These are phyloP conservation scores for Psephotus haematonotus DNA, from an alignment of 2,113 vertebrate genomes.

Conservation along the genomic window DNA sequence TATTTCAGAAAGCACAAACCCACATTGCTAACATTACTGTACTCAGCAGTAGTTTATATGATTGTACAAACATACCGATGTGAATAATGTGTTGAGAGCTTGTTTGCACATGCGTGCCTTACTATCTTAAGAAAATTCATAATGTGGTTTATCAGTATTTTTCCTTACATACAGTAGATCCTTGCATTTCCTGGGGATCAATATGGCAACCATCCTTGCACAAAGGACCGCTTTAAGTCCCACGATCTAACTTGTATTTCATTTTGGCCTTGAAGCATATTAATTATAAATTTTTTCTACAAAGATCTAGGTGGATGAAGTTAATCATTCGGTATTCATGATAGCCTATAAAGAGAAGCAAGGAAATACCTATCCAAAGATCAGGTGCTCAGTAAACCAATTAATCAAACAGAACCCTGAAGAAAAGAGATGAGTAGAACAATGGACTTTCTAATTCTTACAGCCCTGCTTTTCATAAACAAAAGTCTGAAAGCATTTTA, in stretches of 20 bases:
- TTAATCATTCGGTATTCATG: neutral
- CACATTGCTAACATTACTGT: neutral
- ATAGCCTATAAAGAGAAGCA: neutral
- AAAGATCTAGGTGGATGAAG: neutral
- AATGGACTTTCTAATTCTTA: neutral
- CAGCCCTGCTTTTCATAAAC: neutral
- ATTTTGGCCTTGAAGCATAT: neutral
- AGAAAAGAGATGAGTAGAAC: neutral
- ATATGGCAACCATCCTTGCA: neutral
- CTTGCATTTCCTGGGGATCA: neutral
- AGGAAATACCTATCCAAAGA: neutral
- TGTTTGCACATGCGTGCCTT: neutral
- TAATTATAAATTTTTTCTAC: neutral
- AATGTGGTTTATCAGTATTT: neutral
- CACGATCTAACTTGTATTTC: neutral
- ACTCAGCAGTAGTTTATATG: neutral
- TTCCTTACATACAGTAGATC: neutral
- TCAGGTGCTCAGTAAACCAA: neutral
- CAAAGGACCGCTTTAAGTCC: accelerated
- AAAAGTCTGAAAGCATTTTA: neutral
- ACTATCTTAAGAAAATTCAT: neutral
- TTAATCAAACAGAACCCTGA: neutral
- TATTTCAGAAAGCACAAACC: neutral
- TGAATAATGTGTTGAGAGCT: neutral
- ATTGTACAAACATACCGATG: neutral